Evolutionary conservation across 2,888 invertebrate species (phyloP).

Genomic region (Rhyacophila evoluta): DNA sequence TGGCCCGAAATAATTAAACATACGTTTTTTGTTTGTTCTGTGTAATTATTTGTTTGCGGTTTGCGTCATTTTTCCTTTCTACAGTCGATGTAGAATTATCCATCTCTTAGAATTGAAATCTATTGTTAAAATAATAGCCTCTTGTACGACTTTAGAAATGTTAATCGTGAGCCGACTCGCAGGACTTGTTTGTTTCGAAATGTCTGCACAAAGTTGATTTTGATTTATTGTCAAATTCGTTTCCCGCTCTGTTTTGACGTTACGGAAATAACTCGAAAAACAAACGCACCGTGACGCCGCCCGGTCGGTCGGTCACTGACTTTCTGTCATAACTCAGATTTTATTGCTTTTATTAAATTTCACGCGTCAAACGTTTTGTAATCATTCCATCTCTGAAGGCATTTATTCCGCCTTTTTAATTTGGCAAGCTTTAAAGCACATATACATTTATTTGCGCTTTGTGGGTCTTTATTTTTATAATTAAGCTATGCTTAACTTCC

Average conservation of each 20-base stretch:
- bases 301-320: not conserved
- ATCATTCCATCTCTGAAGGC: not conserved
- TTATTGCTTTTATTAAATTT: not conserved
- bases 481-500: too few relatives aligned
- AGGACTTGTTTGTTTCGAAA: not conserved
- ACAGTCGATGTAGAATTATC: too few relatives aligned
- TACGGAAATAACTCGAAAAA: slow-evolving; percentile 6
- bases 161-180: not conserved
- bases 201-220: not conserved
- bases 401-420: not conserved
- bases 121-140: not conserved
- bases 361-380: not conserved
- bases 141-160: not conserved
- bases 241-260: slow-evolving; percentile 9
- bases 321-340: not conserved
- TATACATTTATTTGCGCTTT: too few relatives aligned
- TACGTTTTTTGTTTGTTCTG: too few relatives aligned
- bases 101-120: too few relatives aligned
- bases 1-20: too few relatives aligned
- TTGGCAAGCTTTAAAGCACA: too few relatives aligned
- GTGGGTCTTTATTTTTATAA: too few relatives aligned
- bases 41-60: too few relatives aligned
- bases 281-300: not conserved
- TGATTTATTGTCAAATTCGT: slow-evolving; percentile 19
- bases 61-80: too few relatives aligned